Evolutionary conservation across 1,140 invertebrate species (phyloP).

Genomic region (Cecropterus lyciades): DNA sequence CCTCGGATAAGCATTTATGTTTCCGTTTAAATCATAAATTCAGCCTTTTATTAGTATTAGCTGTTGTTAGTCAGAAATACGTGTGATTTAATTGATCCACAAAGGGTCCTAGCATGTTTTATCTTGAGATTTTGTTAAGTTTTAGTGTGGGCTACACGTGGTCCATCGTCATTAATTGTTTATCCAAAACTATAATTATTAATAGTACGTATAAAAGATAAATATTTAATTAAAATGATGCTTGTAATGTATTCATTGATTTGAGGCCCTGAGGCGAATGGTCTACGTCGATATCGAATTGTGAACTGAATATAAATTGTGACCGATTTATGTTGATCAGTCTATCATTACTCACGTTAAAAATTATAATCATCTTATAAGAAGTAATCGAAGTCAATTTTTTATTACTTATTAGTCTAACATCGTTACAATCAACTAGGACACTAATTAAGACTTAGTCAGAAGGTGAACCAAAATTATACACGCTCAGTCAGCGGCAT

Average conservation of each 20-base stretch:
- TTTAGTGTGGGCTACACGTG: too few relatives aligned
- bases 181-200: background rate
- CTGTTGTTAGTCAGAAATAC: too few relatives aligned
- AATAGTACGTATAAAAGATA: background rate
- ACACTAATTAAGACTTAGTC: conserved; percentile 27
- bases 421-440: conserved; percentile 10
- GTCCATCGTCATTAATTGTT: too few relatives aligned
- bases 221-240: background rate
- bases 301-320: conserved; percentile 47
- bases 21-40: too few relatives aligned
- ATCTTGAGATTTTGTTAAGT: too few relatives aligned
- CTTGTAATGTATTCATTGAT: background rate
- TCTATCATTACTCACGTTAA: conserved; percentile 1
- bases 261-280: conserved; percentile 38
- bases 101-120: too few relatives aligned
- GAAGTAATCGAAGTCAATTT: conserved; percentile 1
- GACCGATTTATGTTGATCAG: conserved; percentile 4
- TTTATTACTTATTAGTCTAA: conserved; percentile 3
- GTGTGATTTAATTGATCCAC: too few relatives aligned
- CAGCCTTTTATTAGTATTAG: too few relatives aligned
- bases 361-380: conserved; percentile 15
- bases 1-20: too few relatives aligned
- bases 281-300: conserved; percentile 35
- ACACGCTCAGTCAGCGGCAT: conserved; percentile 39
- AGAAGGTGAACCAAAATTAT: conserved; percentile 45